Base-by-base conservation (phyloP, 2,888 invertebrate species). In the Doris montereyensis region DNA sequence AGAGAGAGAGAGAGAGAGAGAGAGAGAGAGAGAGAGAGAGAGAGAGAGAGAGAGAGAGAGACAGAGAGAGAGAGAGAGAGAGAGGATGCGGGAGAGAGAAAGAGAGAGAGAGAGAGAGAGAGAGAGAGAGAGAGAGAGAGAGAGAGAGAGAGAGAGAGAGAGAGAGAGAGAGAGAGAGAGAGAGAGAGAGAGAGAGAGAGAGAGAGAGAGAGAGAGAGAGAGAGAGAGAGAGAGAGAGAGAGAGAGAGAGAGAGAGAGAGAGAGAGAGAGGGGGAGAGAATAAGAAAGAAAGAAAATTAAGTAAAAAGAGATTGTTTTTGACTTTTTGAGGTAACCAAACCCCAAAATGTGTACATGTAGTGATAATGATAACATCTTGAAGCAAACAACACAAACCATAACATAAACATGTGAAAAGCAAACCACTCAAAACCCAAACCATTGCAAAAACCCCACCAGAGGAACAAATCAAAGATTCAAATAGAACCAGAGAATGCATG, bases 201-300 rank as follows among this genome's bases (percentile, higher is more conserved):
- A 60, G 30, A 72, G 52, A 76, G 72, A 70, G 24, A 62, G 41
- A 76, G 72, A 76, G 24, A 28, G 28, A 75, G 60, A 75, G 78
- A 74, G 30, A 74, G 68, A 74, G 70, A 60, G 62, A 68, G 74
- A 78, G 62, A 41, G 71, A 71, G 58, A 70, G 70, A 62, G 71
- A 5, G 21, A 57, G 21, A 26, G 21, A 24, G 67, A 65, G 21
- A 58, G 58, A 58, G 58, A 58, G 58, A 58, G 58, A 58, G 58
- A 58, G 58, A 58, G 58, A 58, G 58, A 58, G 58, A 58, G 58
- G 2, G 3, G 2, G 58, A 8, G 13, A n/a, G n/a, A n/a, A n/a
- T n/a, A n/a, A n/a, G n/a, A n/a, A n/a, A n/a, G n/a, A n/a, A n/a
- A n/a, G n/a, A n/a, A n/a, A n/a, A n/a, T n/a, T n/a, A n/a, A n/a